Percentiles rank a stretch among this genome's conserved stretches.
Conservation (phyloP, 1,140 invertebrate genomes). For the Hycleus cichorii region DNA sequence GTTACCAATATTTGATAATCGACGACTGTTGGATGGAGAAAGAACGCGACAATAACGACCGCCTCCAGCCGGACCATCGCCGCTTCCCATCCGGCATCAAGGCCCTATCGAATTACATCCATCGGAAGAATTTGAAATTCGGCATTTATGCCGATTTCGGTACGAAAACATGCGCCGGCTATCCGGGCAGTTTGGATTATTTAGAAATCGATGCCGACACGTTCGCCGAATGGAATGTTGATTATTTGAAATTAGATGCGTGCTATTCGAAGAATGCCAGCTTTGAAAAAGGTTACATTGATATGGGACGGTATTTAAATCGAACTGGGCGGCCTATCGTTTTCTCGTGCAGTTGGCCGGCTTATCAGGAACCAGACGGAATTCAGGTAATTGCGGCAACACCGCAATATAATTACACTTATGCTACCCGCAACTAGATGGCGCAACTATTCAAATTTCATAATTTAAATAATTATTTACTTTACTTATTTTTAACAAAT, state of each 20-base stretch:
- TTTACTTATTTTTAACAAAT: no score
- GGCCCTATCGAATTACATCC: slow-evolving; percentile 72
- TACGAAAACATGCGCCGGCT: slow-evolving; percentile 72
- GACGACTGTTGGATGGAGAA: slow-evolving; percentile 85
- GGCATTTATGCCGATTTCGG: slow-evolving; percentile 88
- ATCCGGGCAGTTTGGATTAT: slow-evolving; percentile 72
- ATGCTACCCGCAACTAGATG: no score
- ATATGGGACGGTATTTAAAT: slow-evolving; percentile 51
- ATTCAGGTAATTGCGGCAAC: slow-evolving; percentile 31
- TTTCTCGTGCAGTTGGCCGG: slow-evolving; percentile 86
- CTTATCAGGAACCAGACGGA: slow-evolving; percentile 53
- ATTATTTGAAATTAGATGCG: slow-evolving; percentile 86
- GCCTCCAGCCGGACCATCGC: slow-evolving; percentile 61
- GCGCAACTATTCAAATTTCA: no score
- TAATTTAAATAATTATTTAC: no score
- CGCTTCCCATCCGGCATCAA: slow-evolving; percentile 81
- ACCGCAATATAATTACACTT: no score
- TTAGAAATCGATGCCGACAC: slow-evolving; percentile 72
- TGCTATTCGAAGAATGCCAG: slow-evolving; percentile 62
- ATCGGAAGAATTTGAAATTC: slow-evolving; percentile 72
- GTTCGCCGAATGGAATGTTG: slow-evolving; percentile 82
- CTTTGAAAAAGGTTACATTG: slow-evolving; percentile 45
- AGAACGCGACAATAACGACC: slow-evolving; percentile 54
- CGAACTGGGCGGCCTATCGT: slow-evolving; percentile 73
- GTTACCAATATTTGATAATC: slow-evolving; percentile 80